Evolutionary conservation across 2,113 vertebrate species (phyloP).

Genomic region (Tyto alba): DNA sequence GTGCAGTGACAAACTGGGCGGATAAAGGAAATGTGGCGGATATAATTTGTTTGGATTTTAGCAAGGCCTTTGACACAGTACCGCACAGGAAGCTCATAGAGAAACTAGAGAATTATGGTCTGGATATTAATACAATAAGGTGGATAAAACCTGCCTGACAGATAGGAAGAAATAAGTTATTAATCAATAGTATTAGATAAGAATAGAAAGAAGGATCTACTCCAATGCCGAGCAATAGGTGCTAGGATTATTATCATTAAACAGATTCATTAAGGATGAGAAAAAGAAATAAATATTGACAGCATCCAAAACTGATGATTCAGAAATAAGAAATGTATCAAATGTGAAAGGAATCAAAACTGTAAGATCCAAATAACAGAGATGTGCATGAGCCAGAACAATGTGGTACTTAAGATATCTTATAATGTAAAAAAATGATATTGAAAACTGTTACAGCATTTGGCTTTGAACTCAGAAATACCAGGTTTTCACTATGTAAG

Average conservation of each 20-base stretch:
- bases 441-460: neutral
- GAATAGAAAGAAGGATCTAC: slow-evolving; percentile 28
- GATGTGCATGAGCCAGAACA: neutral
- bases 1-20: slow-evolving; percentile 39
- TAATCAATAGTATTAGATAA: slow-evolving; percentile 62
- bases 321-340: neutral
- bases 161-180: slow-evolving; percentile 49
- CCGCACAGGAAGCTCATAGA: slow-evolving; percentile 59
- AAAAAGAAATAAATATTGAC: slow-evolving; percentile 23
- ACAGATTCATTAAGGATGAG: slow-evolving; percentile 10
- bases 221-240: neutral
- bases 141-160: slow-evolving; percentile 48
- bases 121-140: slow-evolving; percentile 26
- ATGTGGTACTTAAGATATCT: neutral
- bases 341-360: neutral
- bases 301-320: neutral
- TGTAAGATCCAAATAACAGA: neutral
- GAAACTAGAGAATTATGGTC: slow-evolving; percentile 34
- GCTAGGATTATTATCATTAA: slow-evolving; percentile 17
- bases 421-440: neutral
- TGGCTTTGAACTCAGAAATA: neutral
- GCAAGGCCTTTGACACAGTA: slow-evolving; percentile 55
- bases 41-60: slow-evolving; percentile 72
- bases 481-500: neutral
- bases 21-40: slow-evolving; percentile 56